Evolutionary conservation across 2,113 vertebrate genomes (phyloP).

Genomic region (Laterallus jamaicensis): DNA sequence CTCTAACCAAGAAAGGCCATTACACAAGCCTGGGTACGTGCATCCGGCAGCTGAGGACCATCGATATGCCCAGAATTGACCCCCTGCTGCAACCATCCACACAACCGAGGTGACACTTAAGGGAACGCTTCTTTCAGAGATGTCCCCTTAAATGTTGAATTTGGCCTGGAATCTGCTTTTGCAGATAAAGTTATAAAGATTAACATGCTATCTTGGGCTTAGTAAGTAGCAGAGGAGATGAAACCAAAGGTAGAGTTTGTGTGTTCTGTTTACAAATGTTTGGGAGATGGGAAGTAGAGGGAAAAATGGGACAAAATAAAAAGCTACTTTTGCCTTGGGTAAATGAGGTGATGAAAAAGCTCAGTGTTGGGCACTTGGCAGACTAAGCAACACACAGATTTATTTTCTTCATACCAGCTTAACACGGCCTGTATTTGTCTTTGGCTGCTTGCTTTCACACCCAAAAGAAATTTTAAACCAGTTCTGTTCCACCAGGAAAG

Average conservation of each 20-base stretch:
- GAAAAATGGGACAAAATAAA: background rate
- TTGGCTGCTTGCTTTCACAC: background rate
- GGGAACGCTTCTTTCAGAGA: background rate
- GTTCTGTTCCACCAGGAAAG: background rate
- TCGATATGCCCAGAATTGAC: accelerated
- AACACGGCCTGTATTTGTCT: background rate
- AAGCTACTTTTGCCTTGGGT: background rate
- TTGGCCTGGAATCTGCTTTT: background rate
- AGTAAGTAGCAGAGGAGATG: background rate
- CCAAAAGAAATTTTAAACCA: background rate
- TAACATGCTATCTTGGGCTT: background rate
- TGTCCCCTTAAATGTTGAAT: background rate
- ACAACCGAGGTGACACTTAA: accelerated
- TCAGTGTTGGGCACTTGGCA: background rate
- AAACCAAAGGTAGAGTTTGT: background rate
- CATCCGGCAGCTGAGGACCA: background rate
- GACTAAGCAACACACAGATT: background rate
- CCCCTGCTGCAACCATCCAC: background rate
- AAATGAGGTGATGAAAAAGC: background rate
- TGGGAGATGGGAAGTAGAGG: background rate
- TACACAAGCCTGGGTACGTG: background rate
- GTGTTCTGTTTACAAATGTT: background rate
- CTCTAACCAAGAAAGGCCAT: background rate
- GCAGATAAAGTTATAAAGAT: background rate
- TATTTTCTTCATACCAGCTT: background rate